phyloP scores from a whole-genome alignment of 2,113 vertebrate genomes.

The Salvelinus alpinus region DNA sequence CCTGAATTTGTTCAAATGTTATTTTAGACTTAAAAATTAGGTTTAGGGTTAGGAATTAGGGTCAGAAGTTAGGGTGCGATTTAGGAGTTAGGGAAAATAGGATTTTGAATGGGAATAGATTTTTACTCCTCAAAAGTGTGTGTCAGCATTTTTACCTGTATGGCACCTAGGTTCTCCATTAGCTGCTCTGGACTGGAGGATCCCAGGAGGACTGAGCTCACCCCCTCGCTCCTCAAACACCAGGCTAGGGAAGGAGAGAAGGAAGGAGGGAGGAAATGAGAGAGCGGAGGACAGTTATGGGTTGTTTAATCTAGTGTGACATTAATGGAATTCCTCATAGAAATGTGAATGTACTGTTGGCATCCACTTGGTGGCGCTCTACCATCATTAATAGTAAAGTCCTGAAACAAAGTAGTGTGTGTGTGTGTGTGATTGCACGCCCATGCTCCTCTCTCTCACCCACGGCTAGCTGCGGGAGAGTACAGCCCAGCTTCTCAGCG shows the following conservation, averaged over 20 bases:
- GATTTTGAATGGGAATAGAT: too few species aligned
- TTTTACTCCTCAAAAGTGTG: background rate
- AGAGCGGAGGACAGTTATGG: too few species aligned
- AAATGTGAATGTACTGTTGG: background rate
- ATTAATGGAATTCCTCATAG: too few species aligned
- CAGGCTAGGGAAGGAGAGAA: slow-evolving; percentile 77
- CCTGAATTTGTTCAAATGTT: too few species aligned
- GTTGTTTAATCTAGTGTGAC: too few species aligned
- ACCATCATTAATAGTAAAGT: background rate
- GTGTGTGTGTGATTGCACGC: background rate
- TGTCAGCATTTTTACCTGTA: slow-evolving; percentile 80
- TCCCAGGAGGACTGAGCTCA: slow-evolving; percentile 95
- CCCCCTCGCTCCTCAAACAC: slow-evolving; percentile 96
- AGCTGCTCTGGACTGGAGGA: slow-evolving; percentile 95
- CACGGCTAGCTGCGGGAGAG: slow-evolving; percentile 93
- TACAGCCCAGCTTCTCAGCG: slow-evolving; percentile 91
- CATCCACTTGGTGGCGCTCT: slow-evolving; percentile 16
- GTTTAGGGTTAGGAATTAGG: too few species aligned
- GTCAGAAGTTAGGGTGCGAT: too few species aligned
- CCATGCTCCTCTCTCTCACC: slow-evolving; percentile 76
- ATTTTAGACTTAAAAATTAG: too few species aligned
- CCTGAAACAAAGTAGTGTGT: background rate
- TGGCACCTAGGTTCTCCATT: slow-evolving; percentile 96
- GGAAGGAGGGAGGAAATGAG: background rate
- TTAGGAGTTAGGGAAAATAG: too few species aligned